These are phyloP conservation scores for Drosophila nikananu DNA, from an alignment of 1,140 invertebrate genomes.

Conservation along the genomic window DNA sequence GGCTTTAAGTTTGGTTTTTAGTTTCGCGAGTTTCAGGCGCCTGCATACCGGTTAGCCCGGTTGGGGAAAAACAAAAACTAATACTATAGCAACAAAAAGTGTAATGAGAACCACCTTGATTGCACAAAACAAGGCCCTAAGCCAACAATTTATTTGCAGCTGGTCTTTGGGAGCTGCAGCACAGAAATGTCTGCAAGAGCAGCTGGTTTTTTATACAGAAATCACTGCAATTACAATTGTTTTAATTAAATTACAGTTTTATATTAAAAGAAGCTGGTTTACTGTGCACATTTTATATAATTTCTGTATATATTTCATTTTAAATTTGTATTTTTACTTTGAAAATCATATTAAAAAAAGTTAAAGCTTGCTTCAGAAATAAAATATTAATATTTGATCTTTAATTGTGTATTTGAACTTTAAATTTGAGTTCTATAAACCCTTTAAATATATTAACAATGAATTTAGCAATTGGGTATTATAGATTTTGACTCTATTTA, in stretches of 20 bases:
- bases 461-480: no score
- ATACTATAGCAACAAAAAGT: slow-evolving; percentile 6
- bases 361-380: background rate
- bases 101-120: slow-evolving; percentile 33
- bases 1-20: slow-evolving; percentile 30
- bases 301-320: background rate
- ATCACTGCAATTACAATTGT: background rate
- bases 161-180: background rate
- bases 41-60: slow-evolving; percentile 65
- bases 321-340: background rate
- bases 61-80: slow-evolving; percentile 5
- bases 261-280: background rate
- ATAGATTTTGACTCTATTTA: background rate
- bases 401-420: background rate
- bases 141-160: slow-evolving; percentile 10
- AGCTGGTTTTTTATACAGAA: background rate
- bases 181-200: background rate
- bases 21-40: slow-evolving; percentile 35
- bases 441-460: background rate
- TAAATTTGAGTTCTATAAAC: background rate
- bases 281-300: background rate
- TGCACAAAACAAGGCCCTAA: slow-evolving; percentile 18
- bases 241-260: background rate
- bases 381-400: no score
- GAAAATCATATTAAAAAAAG: background rate